These are phyloP conservation scores for Gopherus evgoodei DNA, from an alignment of 2,113 vertebrate genomes.

Conservation along the genomic window DNA sequence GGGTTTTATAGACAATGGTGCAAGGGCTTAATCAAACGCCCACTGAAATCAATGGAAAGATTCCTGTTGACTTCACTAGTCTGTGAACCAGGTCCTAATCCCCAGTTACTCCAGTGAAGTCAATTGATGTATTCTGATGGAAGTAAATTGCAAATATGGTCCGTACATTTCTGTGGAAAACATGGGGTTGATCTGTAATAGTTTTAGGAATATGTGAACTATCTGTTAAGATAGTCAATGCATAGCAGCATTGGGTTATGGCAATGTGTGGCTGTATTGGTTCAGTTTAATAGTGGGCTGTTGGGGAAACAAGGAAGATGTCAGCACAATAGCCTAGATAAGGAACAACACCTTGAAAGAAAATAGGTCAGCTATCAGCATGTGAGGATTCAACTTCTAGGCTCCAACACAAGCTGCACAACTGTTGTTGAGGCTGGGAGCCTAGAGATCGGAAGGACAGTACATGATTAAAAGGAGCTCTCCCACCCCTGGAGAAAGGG, in stretches of 20 bases:
- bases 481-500: neutral
- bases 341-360: neutral
- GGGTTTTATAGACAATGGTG: neutral
- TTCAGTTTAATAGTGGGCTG: neutral
- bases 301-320: neutral
- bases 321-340: neutral
- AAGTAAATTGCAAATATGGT: neutral
- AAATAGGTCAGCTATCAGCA: too few species aligned
- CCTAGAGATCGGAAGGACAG: neutral
- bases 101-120: neutral
- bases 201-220: neutral
- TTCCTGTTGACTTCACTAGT: neutral
- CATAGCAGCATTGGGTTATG: neutral
- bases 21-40: neutral
- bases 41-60: neutral
- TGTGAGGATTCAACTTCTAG: neutral
- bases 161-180: rapidly evolving
- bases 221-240: neutral
- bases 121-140: neutral
- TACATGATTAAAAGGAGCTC: neutral
- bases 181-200: neutral
- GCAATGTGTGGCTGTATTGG: neutral
- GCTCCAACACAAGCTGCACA: neutral
- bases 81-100: neutral
- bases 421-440: neutral